Conservation (phyloP, 2,113 vertebrate species). For the Scortum barcoo region DNA sequence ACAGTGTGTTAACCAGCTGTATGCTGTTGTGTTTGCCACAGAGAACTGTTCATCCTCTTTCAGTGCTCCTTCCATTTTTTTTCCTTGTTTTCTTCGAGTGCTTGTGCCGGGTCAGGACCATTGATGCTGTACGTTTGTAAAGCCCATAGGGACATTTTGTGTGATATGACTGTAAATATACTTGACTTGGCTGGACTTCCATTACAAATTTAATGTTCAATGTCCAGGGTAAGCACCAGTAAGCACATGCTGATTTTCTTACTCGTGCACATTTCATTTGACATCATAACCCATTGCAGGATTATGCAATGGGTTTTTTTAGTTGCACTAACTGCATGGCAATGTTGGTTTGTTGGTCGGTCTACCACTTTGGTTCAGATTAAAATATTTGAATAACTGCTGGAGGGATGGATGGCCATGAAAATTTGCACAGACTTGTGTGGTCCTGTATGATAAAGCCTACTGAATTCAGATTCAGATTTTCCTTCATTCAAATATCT, state of each 20-base stretch:
- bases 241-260: neutral
- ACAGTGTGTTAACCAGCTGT: slow-evolving; percentile 10
- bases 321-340: neutral
- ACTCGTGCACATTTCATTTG: neutral
- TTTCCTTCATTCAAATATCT: neutral
- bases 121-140: neutral
- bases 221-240: neutral
- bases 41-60: neutral
- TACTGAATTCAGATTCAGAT: neutral
- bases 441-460: neutral
- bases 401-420: neutral
- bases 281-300: neutral
- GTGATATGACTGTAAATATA: neutral
- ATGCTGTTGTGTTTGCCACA: neutral
- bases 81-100: slow-evolving; percentile 7
- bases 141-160: neutral
- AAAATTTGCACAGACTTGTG: neutral
- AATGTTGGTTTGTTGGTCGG: neutral
- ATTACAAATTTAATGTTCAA: neutral
- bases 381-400: neutral
- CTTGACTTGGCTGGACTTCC: slow-evolving; percentile 21
- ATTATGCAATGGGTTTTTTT: neutral
- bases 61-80: neutral
- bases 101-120: neutral
- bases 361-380: neutral